These are phyloP conservation scores for Pollenia angustigena DNA, from an alignment of 2,888 invertebrate species.

Conservation along the genomic window DNA sequence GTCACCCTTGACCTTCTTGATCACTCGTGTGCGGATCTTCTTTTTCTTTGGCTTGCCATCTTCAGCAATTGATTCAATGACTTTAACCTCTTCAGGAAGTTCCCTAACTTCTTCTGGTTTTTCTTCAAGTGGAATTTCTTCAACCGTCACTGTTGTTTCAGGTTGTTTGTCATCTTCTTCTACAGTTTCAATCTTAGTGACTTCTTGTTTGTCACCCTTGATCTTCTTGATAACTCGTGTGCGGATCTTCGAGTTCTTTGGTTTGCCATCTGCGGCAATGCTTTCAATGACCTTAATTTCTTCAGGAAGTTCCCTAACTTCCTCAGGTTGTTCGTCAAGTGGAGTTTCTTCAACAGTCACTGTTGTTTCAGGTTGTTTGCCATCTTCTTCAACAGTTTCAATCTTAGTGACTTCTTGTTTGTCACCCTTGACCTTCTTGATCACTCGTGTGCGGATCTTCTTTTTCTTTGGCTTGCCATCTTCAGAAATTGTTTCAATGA, in stretches of 20 bases:
- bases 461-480: conserved; percentile 1
- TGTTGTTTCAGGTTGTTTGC: conserved; percentile 11
- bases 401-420: conserved; percentile 16
- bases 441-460: conserved; percentile 11
- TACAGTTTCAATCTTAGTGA: conserved; percentile 15
- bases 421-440: conserved; percentile 16
- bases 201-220: conserved; percentile 21
- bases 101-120: background rate
- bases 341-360: background rate
- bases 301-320: background rate
- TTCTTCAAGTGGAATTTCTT: conserved; percentile 1
- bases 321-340: background rate
- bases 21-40: conserved; percentile 14
- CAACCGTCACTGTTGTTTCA: conserved; percentile 6
- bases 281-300: conserved; percentile 3
- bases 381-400: conserved; percentile 18
- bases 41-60: conserved; percentile 12
- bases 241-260: conserved; percentile 3
- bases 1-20: conserved; percentile 14
- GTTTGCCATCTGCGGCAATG: background rate
- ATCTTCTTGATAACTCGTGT: conserved; percentile 9
- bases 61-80: background rate
- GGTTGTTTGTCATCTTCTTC: conserved; percentile 12
- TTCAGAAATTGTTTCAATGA: background rate
- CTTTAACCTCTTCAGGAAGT: background rate